phyloP scores from a whole-genome alignment of 2,113 vertebrate genomes.

The Rhabdornis inornatus region DNA sequence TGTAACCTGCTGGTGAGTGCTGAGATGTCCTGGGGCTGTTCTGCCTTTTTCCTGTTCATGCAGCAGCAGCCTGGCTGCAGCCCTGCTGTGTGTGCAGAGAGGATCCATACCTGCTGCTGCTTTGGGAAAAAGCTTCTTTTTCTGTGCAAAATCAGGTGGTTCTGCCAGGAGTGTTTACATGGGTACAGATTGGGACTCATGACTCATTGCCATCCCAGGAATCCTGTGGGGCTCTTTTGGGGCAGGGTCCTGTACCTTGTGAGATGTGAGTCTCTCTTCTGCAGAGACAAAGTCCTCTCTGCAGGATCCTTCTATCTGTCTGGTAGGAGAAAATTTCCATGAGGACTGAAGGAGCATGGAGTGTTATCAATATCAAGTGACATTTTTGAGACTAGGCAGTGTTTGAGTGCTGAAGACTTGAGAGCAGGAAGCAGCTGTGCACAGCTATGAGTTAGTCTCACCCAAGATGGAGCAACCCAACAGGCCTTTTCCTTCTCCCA shows the following conservation, averaged over 20 bases:
- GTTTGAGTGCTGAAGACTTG: background rate
- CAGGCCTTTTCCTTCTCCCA: background rate
- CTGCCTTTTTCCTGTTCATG: background rate
- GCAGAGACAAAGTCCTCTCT: background rate
- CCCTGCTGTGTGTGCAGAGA: background rate
- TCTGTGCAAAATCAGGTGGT: background rate
- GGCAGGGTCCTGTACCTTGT: background rate
- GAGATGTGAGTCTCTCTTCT: background rate
- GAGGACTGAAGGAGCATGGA: background rate
- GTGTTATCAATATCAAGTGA: background rate
- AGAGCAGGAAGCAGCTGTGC: background rate
- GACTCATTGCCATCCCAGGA: background rate
- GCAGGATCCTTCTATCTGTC: background rate
- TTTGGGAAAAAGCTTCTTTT: background rate
- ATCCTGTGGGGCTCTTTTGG: background rate
- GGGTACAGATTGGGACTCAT: background rate
- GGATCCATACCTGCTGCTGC: background rate
- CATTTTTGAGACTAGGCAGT: background rate
- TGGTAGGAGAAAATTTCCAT: background rate
- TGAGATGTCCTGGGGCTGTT: background rate
- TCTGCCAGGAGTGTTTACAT: background rate
- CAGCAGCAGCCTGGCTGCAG: background rate
- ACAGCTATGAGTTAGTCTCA: background rate
- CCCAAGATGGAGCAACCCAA: background rate
- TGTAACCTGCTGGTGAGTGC: background rate